A percentile compares a stretch with the other conserved stretches of the same genome.
Conservation (phyloP, 2,888 invertebrate genomes). For the Athetis lepigone region DNA sequence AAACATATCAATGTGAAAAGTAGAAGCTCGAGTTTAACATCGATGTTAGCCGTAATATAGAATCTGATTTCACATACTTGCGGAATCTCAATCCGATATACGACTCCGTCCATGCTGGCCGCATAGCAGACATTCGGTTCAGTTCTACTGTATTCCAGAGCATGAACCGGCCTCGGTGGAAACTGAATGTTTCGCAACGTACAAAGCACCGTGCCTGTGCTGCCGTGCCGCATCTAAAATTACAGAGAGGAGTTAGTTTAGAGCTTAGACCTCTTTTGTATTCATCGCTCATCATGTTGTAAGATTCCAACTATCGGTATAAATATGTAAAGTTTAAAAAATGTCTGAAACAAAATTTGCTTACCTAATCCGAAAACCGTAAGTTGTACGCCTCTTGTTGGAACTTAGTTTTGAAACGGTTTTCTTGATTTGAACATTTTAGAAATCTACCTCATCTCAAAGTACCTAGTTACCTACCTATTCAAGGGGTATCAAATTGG, state of each 20-base stretch:
- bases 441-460: conserved; percentile 2
- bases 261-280: not conserved
- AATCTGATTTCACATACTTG: conserved; percentile 68
- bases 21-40: too few relatives aligned
- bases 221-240: conserved; percentile 84
- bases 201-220: conserved; percentile 79
- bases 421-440: not conserved
- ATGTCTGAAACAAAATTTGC: too few relatives aligned
- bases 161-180: conserved; percentile 83
- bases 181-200: conserved; percentile 85
- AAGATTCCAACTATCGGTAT: too few relatives aligned
- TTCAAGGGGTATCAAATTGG: conserved; percentile 22
- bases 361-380: too few relatives aligned
- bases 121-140: conserved; percentile 85
- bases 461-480: not conserved
- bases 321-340: too few relatives aligned
- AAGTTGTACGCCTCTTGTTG: too few relatives aligned
- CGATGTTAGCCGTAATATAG: too few relatives aligned
- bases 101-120: conserved; percentile 81
- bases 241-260: not conserved
- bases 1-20: too few relatives aligned
- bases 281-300: not conserved
- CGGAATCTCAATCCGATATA: conserved; percentile 85
- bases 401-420: not conserved
- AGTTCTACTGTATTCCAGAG: conserved; percentile 78